These are phyloP conservation scores for Uloborus diversus DNA, from an alignment of 1,140 invertebrate species.

Conservation along the genomic window DNA sequence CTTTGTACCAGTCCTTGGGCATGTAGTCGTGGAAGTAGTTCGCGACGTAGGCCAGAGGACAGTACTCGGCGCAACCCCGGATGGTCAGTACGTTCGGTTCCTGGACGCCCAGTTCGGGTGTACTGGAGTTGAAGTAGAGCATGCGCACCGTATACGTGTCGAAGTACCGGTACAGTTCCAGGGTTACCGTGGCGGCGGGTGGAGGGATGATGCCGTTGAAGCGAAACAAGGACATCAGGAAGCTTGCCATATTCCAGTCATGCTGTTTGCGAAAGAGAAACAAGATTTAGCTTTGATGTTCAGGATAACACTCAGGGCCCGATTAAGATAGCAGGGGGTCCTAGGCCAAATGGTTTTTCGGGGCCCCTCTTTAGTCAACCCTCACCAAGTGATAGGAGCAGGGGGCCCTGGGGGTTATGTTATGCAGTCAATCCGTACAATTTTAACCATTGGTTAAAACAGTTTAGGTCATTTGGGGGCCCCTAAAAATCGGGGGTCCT, in stretches of 20 bases:
- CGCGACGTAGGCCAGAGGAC: neutral
- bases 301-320: too few relatives aligned
- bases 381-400: too few relatives aligned
- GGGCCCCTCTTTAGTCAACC: too few relatives aligned
- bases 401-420: too few relatives aligned
- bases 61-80: neutral
- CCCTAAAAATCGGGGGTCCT: too few relatives aligned
- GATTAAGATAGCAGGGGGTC: too few relatives aligned
- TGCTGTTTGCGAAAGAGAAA: too few relatives aligned
- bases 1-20: neutral
- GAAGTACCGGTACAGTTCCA: neutral
- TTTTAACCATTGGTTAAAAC: too few relatives aligned
- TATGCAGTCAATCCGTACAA: too few relatives aligned
- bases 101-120: slow-evolving; percentile 1
- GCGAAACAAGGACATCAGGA: neutral
- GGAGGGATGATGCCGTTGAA: neutral
- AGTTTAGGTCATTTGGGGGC: too few relatives aligned
- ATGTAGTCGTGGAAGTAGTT: neutral
- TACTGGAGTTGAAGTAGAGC: neutral
- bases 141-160: neutral
- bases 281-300: too few relatives aligned
- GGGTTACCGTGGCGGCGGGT: neutral
- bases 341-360: too few relatives aligned
- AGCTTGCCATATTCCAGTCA: slow-evolving; percentile 14
- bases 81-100: neutral